Conservation (phyloP, 2,888 invertebrate species). For the Catonia carolina region DNA sequence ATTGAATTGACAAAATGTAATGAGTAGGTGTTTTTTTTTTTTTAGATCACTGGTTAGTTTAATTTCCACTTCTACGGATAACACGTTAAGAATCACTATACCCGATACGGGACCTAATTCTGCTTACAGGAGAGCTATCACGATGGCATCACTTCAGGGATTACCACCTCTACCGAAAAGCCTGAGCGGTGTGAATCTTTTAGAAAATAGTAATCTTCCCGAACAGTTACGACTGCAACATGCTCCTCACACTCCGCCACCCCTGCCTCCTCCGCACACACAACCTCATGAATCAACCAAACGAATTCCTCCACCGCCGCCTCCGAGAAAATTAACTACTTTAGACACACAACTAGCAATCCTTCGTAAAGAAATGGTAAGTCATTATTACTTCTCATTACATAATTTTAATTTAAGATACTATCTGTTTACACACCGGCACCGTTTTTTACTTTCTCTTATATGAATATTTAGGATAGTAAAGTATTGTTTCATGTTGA, state of each 20-base stretch:
- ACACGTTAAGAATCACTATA: no score
- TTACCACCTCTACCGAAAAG: slow-evolving; percentile 84
- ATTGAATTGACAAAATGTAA: no score
- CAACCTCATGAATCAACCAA: slow-evolving; percentile 35
- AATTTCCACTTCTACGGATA: no score
- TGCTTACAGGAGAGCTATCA: slow-evolving; percentile 11
- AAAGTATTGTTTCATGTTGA: no score
- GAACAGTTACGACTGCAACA: neutral
- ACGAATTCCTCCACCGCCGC: slow-evolving; percentile 36
- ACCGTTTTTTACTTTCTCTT: no score
- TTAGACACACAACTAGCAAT: slow-evolving; percentile 79
- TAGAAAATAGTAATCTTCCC: slow-evolving; percentile 31
- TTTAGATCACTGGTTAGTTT: no score
- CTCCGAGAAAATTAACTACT: slow-evolving; percentile 53
- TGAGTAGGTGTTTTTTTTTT: no score
- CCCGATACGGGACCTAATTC: neutral
- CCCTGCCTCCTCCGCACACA: slow-evolving; percentile 37
- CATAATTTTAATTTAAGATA: no score
- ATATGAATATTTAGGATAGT: no score
- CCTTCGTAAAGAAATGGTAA: slow-evolving; percentile 86
- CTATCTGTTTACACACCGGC: no score
- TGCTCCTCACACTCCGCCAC: slow-evolving; percentile 34
- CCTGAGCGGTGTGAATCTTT: slow-evolving; percentile 66
- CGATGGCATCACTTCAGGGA: slow-evolving; percentile 68
- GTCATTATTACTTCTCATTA: no score